Conservation (phyloP, 2,113 vertebrate species). For the Tympanuchus pallidicinctus region DNA sequence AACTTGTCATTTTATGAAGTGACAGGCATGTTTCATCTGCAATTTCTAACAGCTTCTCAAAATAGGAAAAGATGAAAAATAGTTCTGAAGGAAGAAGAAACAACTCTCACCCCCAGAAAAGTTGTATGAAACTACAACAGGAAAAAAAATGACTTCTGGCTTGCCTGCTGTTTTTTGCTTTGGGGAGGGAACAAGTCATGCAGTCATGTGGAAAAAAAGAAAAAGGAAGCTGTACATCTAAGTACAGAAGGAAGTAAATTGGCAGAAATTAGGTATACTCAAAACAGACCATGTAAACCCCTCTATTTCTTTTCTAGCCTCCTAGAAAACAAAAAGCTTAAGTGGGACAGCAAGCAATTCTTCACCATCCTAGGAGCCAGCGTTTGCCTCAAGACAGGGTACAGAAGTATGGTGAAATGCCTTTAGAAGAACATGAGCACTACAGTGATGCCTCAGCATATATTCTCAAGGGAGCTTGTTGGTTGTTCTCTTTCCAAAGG, state of each 20-base stretch:
- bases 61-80: background rate
- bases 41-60: background rate
- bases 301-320: background rate
- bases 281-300: background rate
- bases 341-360: background rate
- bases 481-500: background rate
- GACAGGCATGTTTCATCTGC: background rate
- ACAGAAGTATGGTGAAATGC: fast-evolving
- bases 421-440: fast-evolving
- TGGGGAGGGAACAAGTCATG: background rate
- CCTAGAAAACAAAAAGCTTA: background rate
- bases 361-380: background rate
- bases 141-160: background rate
- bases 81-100: background rate
- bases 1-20: background rate
- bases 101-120: background rate
- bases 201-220: background rate
- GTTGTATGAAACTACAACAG: background rate
- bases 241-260: background rate
- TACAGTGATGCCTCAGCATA: fast-evolving
- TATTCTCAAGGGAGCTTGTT: fast-evolving
- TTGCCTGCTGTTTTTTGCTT: background rate
- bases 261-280: background rate
- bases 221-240: background rate
- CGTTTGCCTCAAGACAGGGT: background rate